These are phyloP conservation scores for Bos indicus DNA, from an alignment of 2,113 vertebrate species.

Conservation along the genomic window DNA sequence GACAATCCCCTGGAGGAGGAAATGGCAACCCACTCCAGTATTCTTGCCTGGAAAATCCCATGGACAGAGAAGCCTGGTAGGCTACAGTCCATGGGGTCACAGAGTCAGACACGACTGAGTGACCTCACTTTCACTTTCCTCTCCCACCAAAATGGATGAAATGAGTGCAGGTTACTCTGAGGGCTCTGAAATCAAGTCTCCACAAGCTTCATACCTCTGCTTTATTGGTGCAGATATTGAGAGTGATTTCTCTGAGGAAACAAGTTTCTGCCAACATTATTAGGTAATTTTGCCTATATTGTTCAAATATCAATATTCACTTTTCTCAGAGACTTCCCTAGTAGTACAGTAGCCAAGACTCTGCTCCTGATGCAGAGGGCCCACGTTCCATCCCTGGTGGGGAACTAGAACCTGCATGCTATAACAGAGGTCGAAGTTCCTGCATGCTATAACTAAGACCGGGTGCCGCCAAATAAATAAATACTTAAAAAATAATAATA, in stretches of 20 bases:
- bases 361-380: background rate
- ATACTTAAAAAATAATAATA: background rate
- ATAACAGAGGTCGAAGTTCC: background rate
- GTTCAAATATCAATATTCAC: background rate
- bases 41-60: too few species aligned
- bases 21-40: too few species aligned
- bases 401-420: background rate
- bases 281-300: background rate
- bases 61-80: too few species aligned
- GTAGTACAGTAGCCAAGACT: background rate
- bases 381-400: background rate
- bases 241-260: background rate
- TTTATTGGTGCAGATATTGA: background rate
- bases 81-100: too few species aligned
- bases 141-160: background rate
- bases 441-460: background rate
- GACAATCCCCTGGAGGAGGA: too few species aligned
- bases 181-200: background rate
- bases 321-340: background rate
- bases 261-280: background rate
- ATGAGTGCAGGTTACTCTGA: background rate
- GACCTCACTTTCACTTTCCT: too few species aligned
- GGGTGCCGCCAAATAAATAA: rapidly evolving
- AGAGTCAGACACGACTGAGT: too few species aligned
- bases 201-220: background rate